phyloP scores from a whole-genome alignment of 1,140 invertebrate genomes.

The Atta texana region DNA sequence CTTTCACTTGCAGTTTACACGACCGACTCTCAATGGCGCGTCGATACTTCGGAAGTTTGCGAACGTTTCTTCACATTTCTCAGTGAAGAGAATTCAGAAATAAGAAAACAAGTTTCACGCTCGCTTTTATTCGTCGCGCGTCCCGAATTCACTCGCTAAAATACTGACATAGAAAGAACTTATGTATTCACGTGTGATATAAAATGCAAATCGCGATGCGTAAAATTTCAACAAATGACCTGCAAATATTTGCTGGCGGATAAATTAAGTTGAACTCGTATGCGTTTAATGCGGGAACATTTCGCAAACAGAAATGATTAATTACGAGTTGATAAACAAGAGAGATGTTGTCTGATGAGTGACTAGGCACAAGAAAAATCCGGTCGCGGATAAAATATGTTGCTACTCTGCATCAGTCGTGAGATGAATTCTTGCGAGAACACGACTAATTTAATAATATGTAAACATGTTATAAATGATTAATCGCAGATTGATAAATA shows the following conservation, averaged over 20 bases:
- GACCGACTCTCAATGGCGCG: neutral
- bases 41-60: neutral
- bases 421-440: neutral
- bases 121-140: neutral
- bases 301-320: conserved; percentile 5
- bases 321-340: neutral
- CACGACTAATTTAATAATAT: neutral
- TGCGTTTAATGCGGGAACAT: neutral
- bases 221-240: neutral
- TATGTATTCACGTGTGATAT: too few relatives aligned
- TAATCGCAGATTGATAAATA: conserved; percentile 12
- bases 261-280: neutral
- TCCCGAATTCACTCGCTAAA: neutral
- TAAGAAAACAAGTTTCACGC: neutral
- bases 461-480: conserved; percentile 13
- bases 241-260: neutral
- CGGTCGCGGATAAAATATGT: neutral
- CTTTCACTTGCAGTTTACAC: conserved; percentile 6
- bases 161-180: neutral
- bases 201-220: neutral
- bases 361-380: neutral
- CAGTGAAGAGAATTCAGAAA: neutral
- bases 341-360: neutral
- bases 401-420: neutral
- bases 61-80: neutral